A percentile compares a stretch with the other conserved stretches of the same genome.
Conservation (phyloP, 2,113 vertebrate genomes). For the Phalacrocorax carbo region DNA sequence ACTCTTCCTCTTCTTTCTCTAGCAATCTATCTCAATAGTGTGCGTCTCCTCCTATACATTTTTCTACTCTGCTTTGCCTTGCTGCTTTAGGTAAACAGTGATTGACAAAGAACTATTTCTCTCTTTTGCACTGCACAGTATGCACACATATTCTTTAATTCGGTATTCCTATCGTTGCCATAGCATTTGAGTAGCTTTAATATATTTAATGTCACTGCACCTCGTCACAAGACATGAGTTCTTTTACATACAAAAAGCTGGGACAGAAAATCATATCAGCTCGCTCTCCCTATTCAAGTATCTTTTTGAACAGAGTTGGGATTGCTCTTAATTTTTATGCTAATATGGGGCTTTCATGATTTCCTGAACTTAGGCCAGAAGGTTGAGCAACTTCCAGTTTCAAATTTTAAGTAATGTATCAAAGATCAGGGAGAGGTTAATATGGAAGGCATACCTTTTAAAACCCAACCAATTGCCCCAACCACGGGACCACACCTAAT, state of each 20-base stretch:
- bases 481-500: not conserved
- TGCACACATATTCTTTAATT: not conserved
- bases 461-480: not conserved
- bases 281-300: fast-evolving
- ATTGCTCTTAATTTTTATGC: not conserved
- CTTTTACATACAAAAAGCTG: not conserved
- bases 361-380: not conserved
- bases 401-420: not conserved
- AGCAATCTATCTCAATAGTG: not conserved
- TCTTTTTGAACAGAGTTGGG: not conserved
- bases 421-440: not conserved
- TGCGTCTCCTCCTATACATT: fast-evolving
- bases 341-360: not conserved
- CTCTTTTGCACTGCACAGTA: not conserved
- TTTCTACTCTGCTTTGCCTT: not conserved
- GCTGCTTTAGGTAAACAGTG: not conserved
- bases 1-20: not conserved
- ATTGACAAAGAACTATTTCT: not conserved
- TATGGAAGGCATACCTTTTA: not conserved
- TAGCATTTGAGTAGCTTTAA: not conserved
- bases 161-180: not conserved
- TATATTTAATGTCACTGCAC: not conserved
- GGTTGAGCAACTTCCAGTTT: not conserved
- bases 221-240: not conserved
- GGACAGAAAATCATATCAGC: not conserved